Base-by-base conservation (phyloP, 2,888 invertebrate genomes). In the Apeira syringaria region DNA sequence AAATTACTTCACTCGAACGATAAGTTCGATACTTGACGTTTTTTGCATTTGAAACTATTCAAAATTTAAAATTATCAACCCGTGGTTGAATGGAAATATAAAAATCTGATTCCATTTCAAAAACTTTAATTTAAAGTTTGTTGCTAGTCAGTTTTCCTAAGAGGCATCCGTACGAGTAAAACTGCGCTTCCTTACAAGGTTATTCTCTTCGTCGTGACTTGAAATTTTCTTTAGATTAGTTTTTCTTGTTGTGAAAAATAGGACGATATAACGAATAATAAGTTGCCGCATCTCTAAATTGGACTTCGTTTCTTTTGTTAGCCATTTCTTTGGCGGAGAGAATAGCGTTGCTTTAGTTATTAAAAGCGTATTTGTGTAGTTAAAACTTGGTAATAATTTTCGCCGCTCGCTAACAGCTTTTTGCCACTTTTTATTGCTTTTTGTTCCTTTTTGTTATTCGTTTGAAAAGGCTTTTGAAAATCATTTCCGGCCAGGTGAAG, bases 151-250 rank as follows among this genome's bases (percentile, higher is more conserved):
- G 71, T 68, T 74, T 74, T 79, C 64, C 78, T 80, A 73, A 77
- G 75, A 79, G 67, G 76, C 74, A 69, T 77, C 75, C 78, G 78
- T 81, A 77, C 80, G 77, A 74, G 81, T 70, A 78, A 35, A 87
- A 83, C 80, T 87, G 81, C 85, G 83, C 73, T 82, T 82, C 80
- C 87, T 80, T 86, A 82, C 84, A 80, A 88, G 86, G 82, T 88
- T 83, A 87, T 88, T 88, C 87, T 87, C 78, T 80, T 83, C 74
- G 69, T 68, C 68, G 78, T 66, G 79, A 79, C 84, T 80, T 80
- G 84, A 87, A 88, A 86, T 84, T 87, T 88, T 85, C 84, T 88
- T 88, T 86, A 87, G 84, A 88, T 88, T 88, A 89, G 87, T 88
- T 89, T 86, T 80, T 82, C 84, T 86, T 87, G 86, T 88, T 86